phyloP scores from a whole-genome alignment of 2,888 invertebrate species.

The Heliconius ismenius region DNA sequence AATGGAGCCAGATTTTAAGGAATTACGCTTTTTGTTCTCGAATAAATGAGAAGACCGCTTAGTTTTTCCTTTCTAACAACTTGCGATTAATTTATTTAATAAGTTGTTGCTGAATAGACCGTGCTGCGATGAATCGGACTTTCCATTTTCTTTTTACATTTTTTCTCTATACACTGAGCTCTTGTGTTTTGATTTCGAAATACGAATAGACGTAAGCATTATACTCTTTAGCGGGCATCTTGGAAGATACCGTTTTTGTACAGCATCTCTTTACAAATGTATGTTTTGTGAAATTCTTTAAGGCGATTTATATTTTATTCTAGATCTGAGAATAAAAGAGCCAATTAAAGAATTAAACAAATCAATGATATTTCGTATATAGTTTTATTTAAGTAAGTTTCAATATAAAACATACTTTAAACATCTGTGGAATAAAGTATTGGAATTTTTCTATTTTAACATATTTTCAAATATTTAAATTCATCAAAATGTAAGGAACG shows the following conservation, averaged over 20 bases:
- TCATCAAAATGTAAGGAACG: conserved; percentile 72
- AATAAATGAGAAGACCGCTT: conserved; percentile 64
- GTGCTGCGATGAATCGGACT: conserved; percentile 66
- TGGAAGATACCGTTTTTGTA: conserved; percentile 36
- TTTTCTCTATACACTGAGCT: conserved; percentile 50
- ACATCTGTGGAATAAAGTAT: not conserved
- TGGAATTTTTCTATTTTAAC: not conserved
- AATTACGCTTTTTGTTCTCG: conserved; percentile 72
- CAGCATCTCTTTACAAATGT: conserved; percentile 50
- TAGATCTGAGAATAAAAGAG: not conserved
- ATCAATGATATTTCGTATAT: not conserved
- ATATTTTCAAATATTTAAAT: conserved; percentile 17
- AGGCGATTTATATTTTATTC: not conserved
- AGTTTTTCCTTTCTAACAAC: conserved; percentile 75
- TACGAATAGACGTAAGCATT: conserved; percentile 46
- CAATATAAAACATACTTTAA: not conserved
- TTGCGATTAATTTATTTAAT: conserved; percentile 81
- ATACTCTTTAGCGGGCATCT: conserved; percentile 42
- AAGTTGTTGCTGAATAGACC: conserved; percentile 77
- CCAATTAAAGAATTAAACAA: not conserved
- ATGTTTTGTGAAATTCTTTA: conserved; percentile 4
- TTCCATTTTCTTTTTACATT: conserved; percentile 63
- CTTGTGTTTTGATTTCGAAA: conserved; percentile 51
- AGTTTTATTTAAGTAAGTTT: not conserved
- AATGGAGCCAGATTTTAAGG: conserved; percentile 71